Evolutionary conservation across 2,797 vertebrate genomes (phyloP).

Genomic region (Pseudochaenichthys georgianus): DNA sequence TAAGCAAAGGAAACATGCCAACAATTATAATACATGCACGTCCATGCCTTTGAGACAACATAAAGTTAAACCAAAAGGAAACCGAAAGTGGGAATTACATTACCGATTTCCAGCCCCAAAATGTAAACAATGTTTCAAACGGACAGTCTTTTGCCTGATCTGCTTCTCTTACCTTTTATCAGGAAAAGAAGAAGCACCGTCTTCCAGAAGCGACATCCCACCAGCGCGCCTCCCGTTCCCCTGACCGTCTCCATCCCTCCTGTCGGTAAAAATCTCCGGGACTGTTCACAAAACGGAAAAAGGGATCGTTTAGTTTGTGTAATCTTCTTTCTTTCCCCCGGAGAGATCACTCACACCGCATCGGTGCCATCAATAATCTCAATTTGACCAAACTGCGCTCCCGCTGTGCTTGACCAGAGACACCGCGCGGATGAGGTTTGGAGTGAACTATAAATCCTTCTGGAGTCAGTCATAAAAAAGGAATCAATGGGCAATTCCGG

Average conservation of each 20-base stretch:
- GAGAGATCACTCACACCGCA: conserved; percentile 48
- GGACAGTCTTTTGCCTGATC: conserved; percentile 55
- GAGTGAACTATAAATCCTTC: conserved; percentile 70
- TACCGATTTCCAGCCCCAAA: background rate
- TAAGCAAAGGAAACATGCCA: background rate
- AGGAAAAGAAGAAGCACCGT: conserved; percentile 66
- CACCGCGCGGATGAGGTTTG: conserved; percentile 42
- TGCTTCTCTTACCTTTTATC: conserved; percentile 75
- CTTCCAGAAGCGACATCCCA: conserved; percentile 64
- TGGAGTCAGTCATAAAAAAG: conserved; percentile 40
- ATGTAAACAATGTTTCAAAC: conserved; percentile 11
- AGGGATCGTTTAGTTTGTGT: background rate
- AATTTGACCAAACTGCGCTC: conserved; percentile 62
- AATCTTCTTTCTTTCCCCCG: conserved; percentile 5
- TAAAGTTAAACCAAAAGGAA: background rate
- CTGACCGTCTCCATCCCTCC: conserved; percentile 68
- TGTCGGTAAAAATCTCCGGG: conserved; percentile 27
- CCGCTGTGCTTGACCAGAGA: conserved; percentile 55
- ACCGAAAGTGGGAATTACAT: background rate
- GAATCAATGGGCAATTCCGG: conserved; percentile 44
- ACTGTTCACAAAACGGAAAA: conserved; percentile 47
- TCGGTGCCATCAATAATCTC: conserved; percentile 61
- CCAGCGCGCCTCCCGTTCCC: conserved; percentile 48
- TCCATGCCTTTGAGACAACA: background rate
- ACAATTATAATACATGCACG: too few relatives aligned